phyloP scores from a whole-genome alignment of 2,113 vertebrate species.

The Circaetus cinerascens region DNA sequence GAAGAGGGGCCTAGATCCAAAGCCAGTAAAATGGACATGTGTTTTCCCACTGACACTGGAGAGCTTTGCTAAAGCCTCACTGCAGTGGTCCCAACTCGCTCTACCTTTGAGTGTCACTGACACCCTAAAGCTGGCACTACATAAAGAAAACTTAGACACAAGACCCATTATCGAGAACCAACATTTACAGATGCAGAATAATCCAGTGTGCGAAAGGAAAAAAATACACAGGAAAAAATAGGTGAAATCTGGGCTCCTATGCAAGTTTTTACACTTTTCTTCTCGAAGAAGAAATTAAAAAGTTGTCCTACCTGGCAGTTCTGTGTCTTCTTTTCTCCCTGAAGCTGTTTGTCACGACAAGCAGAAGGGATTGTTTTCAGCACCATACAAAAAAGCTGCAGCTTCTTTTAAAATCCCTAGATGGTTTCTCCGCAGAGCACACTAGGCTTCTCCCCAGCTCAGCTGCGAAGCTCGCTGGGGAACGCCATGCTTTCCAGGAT shows the following conservation, averaged over 20 bases:
- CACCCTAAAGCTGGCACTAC: background rate
- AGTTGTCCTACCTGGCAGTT: background rate
- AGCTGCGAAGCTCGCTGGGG: accelerated
- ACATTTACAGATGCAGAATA: background rate
- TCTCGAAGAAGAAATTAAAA: background rate
- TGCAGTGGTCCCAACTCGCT: background rate
- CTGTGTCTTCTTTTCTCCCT: background rate
- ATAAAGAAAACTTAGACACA: background rate
- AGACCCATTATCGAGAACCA: background rate
- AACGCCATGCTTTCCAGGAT: background rate
- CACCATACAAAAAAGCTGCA: background rate
- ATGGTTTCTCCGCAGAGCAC: background rate
- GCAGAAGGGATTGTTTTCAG: background rate
- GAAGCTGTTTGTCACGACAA: background rate
- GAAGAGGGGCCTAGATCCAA: background rate
- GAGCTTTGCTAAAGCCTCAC: background rate
- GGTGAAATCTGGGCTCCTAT: background rate
- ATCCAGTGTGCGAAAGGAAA: background rate
- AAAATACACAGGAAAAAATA: background rate
- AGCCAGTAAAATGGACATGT: accelerated
- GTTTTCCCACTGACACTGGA: background rate
- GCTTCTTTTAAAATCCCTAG: background rate
- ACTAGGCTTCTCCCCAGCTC: background rate
- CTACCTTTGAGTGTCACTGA: background rate
- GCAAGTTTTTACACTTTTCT: background rate